Evolutionary conservation across 2,113 vertebrate genomes (phyloP), one percentile per base, ranked within the genome.

Genomic region (Sinocyclocheilus anophthalmus): DNA sequence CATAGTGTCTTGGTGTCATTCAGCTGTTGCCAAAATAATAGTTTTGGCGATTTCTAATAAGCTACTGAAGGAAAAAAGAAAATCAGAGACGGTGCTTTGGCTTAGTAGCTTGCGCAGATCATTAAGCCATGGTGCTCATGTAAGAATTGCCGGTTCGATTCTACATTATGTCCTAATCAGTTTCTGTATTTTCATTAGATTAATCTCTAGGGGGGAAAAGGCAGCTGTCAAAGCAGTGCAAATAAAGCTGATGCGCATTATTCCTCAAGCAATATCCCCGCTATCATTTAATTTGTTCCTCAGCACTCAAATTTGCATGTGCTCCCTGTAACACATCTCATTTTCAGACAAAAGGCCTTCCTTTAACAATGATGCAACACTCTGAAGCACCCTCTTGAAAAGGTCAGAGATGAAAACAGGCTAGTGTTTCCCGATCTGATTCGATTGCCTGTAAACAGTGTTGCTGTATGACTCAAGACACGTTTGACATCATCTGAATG

Each of bases 131-230:
- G 9, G 18, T 39, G 33, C 18, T 70, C 3, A 20, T 37, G 8
- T 37, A 8, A 70, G 8, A 22, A 42, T 42, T 1, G 0, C 37
- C n/a, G 37, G 69, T 42, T 72, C 10, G 18, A 42, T 11, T 72
- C 9, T 42, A 3, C 30, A 70, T 20, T 72, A 72, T 39, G 37
- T 72, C 9, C 10, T 22, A 72, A 42, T 12, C 33, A 1, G 8
- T 72, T 69, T 59, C 61, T 55, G 45, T 61, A 37, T 82, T 84
- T 39, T 81, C 85, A 59, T 48, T 14, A 55, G 86, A 87, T 88
- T 89, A 90, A 92, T 89, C 87, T 89, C 86, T 87, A 9, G 42
- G 42, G 42, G 42, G 8, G 1, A 18, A 14, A 33, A 84, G 30
- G 53, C 61, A 39, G 18, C 26, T 67, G 84, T 75, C 75, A 76